A percentile compares a stretch with the other conserved stretches of the same genome.
phyloP scores from a whole-genome alignment of 2,888 invertebrate genomes.

The Ormyrus thymus region DNA sequence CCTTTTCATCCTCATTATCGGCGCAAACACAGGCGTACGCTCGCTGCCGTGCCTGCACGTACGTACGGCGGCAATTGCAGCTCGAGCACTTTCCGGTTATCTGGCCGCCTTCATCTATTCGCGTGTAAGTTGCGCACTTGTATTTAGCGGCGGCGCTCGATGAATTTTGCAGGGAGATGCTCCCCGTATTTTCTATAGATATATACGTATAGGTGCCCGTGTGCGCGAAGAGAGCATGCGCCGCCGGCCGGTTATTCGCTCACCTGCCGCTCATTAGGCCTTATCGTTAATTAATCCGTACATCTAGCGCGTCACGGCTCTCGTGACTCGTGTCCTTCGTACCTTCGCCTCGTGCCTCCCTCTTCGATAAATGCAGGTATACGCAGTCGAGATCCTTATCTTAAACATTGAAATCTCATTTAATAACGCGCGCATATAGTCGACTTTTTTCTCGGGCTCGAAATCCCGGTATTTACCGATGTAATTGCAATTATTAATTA shows the following conservation, averaged over 20 bases:
- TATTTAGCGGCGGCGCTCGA: conserved; percentile 30
- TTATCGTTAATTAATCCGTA: conserved; percentile 75
- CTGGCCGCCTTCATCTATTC: conserved; percentile 47
- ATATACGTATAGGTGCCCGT: not conserved
- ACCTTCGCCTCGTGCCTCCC: conserved; percentile 13
- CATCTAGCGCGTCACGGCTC: conserved; percentile 72
- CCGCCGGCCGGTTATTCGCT: conserved; percentile 62
- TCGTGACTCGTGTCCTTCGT: conserved; percentile 65
- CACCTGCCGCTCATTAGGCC: conserved; percentile 75
- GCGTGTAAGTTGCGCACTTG: conserved; percentile 52
- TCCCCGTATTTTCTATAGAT: conserved; percentile 47
- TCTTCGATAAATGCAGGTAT: not conserved
- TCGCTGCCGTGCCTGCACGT: not conserved
- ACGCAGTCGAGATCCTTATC: conserved; percentile 32
- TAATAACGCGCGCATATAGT: conserved; percentile 23
- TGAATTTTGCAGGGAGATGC: conserved; percentile 55
- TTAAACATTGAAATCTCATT: conserved; percentile 45
- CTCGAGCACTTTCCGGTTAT: conserved; percentile 48
- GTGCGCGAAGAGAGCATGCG: conserved; percentile 16
- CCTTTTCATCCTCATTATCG: conserved; percentile 46
- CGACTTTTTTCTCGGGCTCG: conserved; percentile 4
- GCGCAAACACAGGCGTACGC: not conserved
- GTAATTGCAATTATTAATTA: conserved; percentile 30
- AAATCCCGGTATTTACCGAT: not conserved
- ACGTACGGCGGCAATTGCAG: conserved; percentile 30